Conservation (phyloP, 2,113 vertebrate species). For the Malurus melanocephalus region DNA sequence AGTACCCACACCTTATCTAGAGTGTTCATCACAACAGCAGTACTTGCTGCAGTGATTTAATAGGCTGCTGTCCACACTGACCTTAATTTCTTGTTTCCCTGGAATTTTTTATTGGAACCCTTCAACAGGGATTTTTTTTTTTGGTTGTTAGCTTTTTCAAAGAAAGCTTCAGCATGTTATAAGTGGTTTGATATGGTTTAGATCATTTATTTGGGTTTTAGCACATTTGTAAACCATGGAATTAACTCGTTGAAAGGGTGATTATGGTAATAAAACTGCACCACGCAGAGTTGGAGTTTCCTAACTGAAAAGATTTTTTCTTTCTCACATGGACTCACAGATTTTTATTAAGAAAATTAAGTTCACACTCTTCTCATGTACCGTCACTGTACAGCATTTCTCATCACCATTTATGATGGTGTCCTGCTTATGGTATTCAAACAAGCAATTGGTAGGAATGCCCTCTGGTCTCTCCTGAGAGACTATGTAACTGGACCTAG, state of each 20-base stretch:
- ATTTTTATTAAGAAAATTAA: not conserved
- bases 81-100: not conserved
- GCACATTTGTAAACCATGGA: not conserved
- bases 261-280: not conserved
- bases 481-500: not conserved
- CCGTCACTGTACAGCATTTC: not conserved
- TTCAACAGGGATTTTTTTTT: not conserved
- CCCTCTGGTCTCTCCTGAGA: not conserved
- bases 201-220: not conserved
- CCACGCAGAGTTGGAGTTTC: not conserved
- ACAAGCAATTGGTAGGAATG: not conserved
- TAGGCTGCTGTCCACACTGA: not conserved
- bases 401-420: not conserved
- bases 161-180: not conserved
- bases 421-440: not conserved
- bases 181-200: not conserved
- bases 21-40: not conserved
- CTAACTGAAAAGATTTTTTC: not conserved
- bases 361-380: not conserved
- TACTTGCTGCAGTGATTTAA: not conserved
- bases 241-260: not conserved
- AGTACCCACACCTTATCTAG: not conserved
- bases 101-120: not conserved
- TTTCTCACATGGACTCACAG: not conserved
- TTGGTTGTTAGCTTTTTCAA: not conserved